A percentile compares a stretch with the other conserved stretches of the same genome.
Evolutionary conservation across 1,140 invertebrate genomes (phyloP).

Genomic region (Saxidomus purpurata): DNA sequence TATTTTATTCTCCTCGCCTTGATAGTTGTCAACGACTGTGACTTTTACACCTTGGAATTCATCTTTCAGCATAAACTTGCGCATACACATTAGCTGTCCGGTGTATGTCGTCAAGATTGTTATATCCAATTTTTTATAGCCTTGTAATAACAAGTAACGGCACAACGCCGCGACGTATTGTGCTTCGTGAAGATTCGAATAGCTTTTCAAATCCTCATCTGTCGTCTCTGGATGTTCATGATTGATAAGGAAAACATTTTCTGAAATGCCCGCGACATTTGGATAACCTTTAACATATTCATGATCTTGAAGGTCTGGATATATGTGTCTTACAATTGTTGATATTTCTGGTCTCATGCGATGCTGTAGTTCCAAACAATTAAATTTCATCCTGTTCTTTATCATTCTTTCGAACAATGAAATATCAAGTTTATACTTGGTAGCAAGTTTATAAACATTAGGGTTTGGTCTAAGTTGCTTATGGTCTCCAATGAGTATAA

Average conservation of each 20-base stretch:
- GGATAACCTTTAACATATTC: constrained; percentile 76
- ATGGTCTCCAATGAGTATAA: constrained; percentile 94
- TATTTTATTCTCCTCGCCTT: constrained; percentile 94
- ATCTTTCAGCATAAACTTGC: constrained; percentile 76
- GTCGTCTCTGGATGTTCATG: constrained; percentile 79
- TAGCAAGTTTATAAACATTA: constrained; percentile 82
- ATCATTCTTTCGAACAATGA: constrained; percentile 86
- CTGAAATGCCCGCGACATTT: constrained; percentile 80
- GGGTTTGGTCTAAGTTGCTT: constrained; percentile 87
- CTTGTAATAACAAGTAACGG: constrained; percentile 84
- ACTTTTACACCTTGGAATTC: constrained; percentile 85
- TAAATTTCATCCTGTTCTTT: constrained; percentile 81
- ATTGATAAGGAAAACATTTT: constrained; percentile 84
- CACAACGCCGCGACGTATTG: constrained; percentile 77
- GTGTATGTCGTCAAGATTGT: constrained; percentile 53
- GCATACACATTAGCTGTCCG: constrained; percentile 81
- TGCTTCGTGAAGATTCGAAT: constrained; percentile 83
- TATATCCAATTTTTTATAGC: constrained; percentile 72
- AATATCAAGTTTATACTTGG: constrained; percentile 84
- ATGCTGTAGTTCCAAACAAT: constrained; percentile 78
- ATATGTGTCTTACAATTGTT: constrained; percentile 84
- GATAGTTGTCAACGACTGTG: constrained; percentile 91
- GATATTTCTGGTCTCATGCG: constrained; percentile 84
- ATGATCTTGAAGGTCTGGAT: constrained; percentile 82
- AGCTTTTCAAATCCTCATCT: constrained; percentile 81